Evolutionary conservation across 1,140 invertebrate genomes (phyloP).

Genomic region (Oncopodura yosiiana): DNA sequence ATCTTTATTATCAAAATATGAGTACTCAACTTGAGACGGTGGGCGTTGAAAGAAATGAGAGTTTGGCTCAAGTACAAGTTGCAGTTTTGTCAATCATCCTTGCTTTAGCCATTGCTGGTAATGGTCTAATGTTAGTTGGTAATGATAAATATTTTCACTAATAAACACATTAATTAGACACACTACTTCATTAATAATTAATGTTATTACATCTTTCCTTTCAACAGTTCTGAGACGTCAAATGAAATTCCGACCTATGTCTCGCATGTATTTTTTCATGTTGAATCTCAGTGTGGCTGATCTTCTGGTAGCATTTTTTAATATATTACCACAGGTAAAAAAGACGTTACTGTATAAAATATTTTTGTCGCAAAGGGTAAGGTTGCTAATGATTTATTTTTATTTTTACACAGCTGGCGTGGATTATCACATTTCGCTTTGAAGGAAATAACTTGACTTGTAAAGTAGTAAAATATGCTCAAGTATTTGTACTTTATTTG

Average conservation of each 20-base stretch:
- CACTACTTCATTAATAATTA: slow-evolving; percentile 33
- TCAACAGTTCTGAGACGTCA: too few species aligned
- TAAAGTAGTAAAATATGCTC: slow-evolving; percentile 44
- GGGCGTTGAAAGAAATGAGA: too few species aligned
- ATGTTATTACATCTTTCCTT: too few species aligned
- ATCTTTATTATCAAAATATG: too few species aligned
- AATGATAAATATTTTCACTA: too few species aligned
- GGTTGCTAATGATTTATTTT: too few species aligned
- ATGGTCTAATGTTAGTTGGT: slow-evolving; percentile 50
- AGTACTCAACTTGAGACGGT: too few species aligned
- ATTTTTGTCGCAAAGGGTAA: too few species aligned
- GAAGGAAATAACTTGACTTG: slow-evolving; percentile 45
- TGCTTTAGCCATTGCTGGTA: slow-evolving; percentile 54
- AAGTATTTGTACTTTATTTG: slow-evolving; percentile 42
- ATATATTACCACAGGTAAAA: slow-evolving; percentile 48
- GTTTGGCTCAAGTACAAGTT: slow-evolving; percentile 52
- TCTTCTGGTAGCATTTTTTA: slow-evolving; percentile 47
- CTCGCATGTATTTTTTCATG: slow-evolving; percentile 50
- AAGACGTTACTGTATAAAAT: too few species aligned
- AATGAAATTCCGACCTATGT: slow-evolving; percentile 40
- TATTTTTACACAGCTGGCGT: slow-evolving; percentile 47
- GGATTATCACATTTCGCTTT: slow-evolving; percentile 47
- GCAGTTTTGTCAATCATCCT: slow-evolving; percentile 53
- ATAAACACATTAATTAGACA: too few species aligned
- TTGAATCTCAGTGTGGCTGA: slow-evolving; percentile 47